Evolutionary conservation across 2,113 vertebrate genomes (phyloP), one percentile per base, ranked within the genome.

Genomic region (Aplodontia rufa): DNA sequence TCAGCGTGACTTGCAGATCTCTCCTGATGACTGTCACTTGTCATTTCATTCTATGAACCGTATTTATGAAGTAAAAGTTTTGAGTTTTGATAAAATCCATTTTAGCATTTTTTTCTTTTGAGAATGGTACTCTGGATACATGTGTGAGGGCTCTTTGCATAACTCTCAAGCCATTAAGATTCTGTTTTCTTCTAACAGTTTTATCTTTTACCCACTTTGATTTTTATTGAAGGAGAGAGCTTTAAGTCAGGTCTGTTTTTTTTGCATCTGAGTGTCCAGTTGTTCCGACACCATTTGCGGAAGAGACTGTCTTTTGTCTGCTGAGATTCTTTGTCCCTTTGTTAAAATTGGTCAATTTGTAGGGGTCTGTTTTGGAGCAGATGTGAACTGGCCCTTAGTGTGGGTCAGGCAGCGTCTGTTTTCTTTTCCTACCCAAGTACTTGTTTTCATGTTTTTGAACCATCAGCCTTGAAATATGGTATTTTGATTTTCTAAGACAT

Each of bases 401-500:
- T 82, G 37, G 80, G 16, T n/a, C 40, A 76, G 19, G 11, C 35
- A 88, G 3, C 35, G 40, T 86, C 30, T 87, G 49, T 71, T n/a
- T n/a, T n/a, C n/a, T n/a, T n/a, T n/a, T n/a, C n/a, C n/a, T n/a
- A n/a, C n/a, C n/a, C n/a, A n/a, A n/a, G n/a, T n/a, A n/a, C n/a
- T n/a, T n/a, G n/a, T n/a, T 45, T 95, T 87, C 37, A 12, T 28
- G 30, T 89, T 89, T 93, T 85, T 95, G 24, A 85, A 40, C 8
- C 8, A 92, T 47, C 53, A 79, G 22, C 78, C 40, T 78, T 68
- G 68, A 68, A 82, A 89, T 53, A 30, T 68, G n/a, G 0, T 83
- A n/a, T 66, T 96, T 85, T 88, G 66, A 58, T 90, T 91, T 87
- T 71, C 42, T 55, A 51, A 93, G 76, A 79, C 13, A 64, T 60